These are phyloP conservation scores for Pipistrellus kuhlii DNA, from an alignment of 2,797 vertebrate species.

Conservation along the genomic window DNA sequence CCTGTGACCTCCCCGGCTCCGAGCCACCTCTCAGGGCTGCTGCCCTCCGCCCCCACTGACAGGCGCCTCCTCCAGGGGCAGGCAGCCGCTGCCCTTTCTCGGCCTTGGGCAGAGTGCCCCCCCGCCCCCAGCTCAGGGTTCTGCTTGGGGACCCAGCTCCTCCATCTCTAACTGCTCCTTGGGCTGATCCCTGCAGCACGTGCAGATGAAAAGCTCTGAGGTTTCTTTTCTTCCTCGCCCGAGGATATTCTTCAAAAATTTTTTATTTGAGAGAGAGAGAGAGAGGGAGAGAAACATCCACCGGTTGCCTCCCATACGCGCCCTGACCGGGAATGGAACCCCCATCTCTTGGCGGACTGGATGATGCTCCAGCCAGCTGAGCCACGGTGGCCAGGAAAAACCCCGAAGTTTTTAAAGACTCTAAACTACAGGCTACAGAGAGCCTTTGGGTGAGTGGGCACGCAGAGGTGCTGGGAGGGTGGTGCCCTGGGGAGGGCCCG, in stretches of 20 bases:
- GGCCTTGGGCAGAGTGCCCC: conserved; percentile 16
- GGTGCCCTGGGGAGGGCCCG: accelerated
- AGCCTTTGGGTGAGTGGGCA: neutral
- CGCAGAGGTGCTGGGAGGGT: neutral
- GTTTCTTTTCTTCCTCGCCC: conserved; percentile 31
- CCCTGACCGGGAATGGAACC: neutral
- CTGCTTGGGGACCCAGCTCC: neutral
- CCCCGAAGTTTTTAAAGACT: neutral
- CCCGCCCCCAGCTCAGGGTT: neutral
- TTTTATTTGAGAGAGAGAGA: no score
- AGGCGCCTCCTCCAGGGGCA: neutral
- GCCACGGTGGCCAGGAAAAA: neutral
- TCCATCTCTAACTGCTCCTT: neutral
- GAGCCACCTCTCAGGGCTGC: conserved; percentile 26
- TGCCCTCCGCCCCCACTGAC: conserved; percentile 21
- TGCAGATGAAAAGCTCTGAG: conserved; percentile 76
- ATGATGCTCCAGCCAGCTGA: neutral
- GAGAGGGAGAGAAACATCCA: neutral
- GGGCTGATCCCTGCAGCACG: conserved; percentile 22
- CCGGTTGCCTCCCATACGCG: neutral
- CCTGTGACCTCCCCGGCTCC: conserved; percentile 51
- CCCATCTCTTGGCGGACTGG: neutral
- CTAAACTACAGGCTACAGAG: neutral
- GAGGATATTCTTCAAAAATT: neutral
- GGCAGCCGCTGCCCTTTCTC: conserved; percentile 72